Evolutionary conservation across 2,113 vertebrate species (phyloP), one percentile per base, ranked within the genome.

Genomic region (Turdus rufiventris): DNA sequence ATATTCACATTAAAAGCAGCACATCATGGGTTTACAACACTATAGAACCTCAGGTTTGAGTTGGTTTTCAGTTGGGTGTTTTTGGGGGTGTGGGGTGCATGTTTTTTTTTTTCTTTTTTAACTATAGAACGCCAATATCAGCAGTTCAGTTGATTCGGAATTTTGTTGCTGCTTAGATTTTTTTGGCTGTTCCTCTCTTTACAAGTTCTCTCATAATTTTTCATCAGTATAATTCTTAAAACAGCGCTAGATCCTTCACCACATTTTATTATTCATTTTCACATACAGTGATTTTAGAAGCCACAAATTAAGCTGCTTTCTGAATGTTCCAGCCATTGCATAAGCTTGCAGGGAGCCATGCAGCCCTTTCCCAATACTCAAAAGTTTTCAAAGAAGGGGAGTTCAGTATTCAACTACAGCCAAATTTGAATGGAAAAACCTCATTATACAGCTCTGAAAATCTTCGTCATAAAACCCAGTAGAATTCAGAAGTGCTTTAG

Each of bases 41-140:
- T 13, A 17, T 0, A 57, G 36, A 79, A 45, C 14, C 24, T 62
- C 10, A 23, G 12, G 6, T 67, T 14, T 73, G 18, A 47, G 21
- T 33, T 66, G 18, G 10, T 14, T 58, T 63, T 15, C 9, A 8
- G 6, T 8, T 67, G 1, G 2, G 23, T 45, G 50, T 38, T 63
- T 62, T 2, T 3, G 9, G 48, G 33, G 15, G 4, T 11, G 3
- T 56, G 5, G 3, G 15, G 5, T 9, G 2, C 0, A 0, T 9
- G 3, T 5, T 57, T 23, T 38, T 1, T n/a, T 43, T 65, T 14
- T 24, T 0, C 51, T 72, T 67, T 40, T 72, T 73, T 45, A 14
- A 26, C 8, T 21, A 14, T 1, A 77, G 18, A 58, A 15, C 14
- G 42, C n/a, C 14, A 1, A 33, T 17, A 9, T 33, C 50, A 79